Percentiles rank a stretch among this genome's conserved stretches.
Evolutionary conservation across 2,113 vertebrate species (phyloP).

Genomic region (Telmatochromis sp.): DNA sequence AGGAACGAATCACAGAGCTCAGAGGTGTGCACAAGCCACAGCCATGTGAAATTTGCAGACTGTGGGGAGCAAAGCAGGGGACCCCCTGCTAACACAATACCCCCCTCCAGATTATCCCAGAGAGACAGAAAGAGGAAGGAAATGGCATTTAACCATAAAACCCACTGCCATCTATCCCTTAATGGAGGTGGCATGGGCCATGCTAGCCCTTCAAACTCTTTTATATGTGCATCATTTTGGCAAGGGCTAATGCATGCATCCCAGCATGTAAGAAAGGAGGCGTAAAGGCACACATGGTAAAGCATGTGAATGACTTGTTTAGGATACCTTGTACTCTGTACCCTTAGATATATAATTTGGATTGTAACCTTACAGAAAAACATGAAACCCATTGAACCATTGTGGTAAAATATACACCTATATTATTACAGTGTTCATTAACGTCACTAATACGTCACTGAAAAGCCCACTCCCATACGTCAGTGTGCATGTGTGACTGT

Average conservation of each 20-base stretch:
- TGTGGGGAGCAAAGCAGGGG: slow-evolving; percentile 9
- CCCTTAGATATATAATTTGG: background rate
- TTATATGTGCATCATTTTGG: background rate
- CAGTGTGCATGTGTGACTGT: background rate
- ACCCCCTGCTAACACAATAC: background rate
- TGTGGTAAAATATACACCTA: background rate
- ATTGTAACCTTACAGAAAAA: background rate
- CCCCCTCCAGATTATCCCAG: background rate
- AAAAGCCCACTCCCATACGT: background rate
- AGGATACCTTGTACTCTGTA: background rate
- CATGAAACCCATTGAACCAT: background rate
- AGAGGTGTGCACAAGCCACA: slow-evolving; percentile 23
- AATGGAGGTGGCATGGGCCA: background rate
- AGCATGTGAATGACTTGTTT: slow-evolving; percentile 22
- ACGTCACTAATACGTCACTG: background rate
- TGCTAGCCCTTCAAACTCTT: background rate
- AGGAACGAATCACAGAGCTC: slow-evolving; percentile 44
- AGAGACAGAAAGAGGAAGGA: background rate
- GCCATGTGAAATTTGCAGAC: slow-evolving; percentile 55
- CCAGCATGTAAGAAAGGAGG: background rate
- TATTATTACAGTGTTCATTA: background rate
- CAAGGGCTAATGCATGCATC: background rate
- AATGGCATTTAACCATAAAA: slow-evolving; percentile 2
- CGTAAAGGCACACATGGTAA: background rate
- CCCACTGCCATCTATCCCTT: background rate